Conservation (phyloP, 1,140 invertebrate genomes). For the Charaxes varanes region DNA sequence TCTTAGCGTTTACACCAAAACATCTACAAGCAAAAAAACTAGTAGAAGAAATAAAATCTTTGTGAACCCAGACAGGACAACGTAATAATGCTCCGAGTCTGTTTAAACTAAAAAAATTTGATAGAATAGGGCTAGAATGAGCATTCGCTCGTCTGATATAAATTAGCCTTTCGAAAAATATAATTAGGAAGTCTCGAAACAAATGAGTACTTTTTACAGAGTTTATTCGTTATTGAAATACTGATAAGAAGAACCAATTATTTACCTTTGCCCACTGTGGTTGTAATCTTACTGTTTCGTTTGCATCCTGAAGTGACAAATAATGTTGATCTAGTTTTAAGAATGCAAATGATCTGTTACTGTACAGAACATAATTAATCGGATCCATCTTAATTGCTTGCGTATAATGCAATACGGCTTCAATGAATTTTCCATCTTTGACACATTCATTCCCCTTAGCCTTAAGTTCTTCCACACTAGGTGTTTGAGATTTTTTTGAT, state of each 20-base stretch:
- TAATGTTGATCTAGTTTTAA: constrained; percentile 85
- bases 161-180: no score
- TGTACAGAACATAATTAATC: constrained; percentile 82
- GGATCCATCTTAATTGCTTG: constrained; percentile 86
- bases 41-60: no score
- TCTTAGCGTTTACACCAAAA: no score
- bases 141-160: no score
- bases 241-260: not conserved
- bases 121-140: no score
- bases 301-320: constrained; percentile 85
- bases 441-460: constrained; percentile 85
- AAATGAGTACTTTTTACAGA: no score
- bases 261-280: constrained; percentile 87
- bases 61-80: no score
- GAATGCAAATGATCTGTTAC: constrained; percentile 87
- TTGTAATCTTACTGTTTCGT: constrained; percentile 82
- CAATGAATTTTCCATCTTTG: constrained; percentile 81
- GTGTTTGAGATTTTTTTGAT: constrained; percentile 32
- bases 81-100: no score
- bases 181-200: no score
- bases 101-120: not conserved
- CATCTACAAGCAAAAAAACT: no score
- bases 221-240: no score
- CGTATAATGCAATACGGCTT: constrained; percentile 87
- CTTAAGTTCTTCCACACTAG: constrained; percentile 74